Conservation (phyloP, 2,888 invertebrate species). For the Eristalis arbustorum region DNA sequence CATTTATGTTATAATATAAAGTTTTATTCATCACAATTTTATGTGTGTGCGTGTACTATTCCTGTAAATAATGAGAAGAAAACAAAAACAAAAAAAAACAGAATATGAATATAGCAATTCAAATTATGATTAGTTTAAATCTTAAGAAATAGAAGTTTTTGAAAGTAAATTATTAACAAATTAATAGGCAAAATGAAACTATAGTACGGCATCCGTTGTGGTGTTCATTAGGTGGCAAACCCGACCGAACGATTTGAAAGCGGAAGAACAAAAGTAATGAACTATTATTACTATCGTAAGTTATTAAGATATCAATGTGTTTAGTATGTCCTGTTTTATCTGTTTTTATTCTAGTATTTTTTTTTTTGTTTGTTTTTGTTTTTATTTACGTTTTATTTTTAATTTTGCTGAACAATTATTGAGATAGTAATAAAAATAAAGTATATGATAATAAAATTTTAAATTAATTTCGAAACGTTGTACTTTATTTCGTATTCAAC, state of each 20-base stretch:
- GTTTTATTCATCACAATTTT: slow-evolving; percentile 54
- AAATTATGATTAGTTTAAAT: slow-evolving; percentile 49
- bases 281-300: slow-evolving; percentile 46
- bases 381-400: not conserved
- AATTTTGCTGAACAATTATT: slow-evolving; percentile 39
- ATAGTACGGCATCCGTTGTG: slow-evolving; percentile 2
- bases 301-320: slow-evolving; percentile 30
- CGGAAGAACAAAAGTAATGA: slow-evolving; percentile 36
- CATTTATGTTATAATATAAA: slow-evolving; percentile 16
- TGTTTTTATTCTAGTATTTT: not conserved
- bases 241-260: slow-evolving; percentile 37
- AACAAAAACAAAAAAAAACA: slow-evolving; percentile 11
- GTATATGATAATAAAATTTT: slow-evolving; percentile 50
- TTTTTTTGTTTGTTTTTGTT: not conserved
- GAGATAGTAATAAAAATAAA: slow-evolving; percentile 50
- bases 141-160: slow-evolving; percentile 59
- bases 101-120: slow-evolving; percentile 7
- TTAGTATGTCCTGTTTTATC: slow-evolving; percentile 16
- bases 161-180: slow-evolving; percentile 55
- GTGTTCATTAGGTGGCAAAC: slow-evolving; percentile 5
- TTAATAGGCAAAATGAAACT: slow-evolving; percentile 31
- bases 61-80: slow-evolving; percentile 57
- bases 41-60: slow-evolving; percentile 67
- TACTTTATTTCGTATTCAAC: not conserved
- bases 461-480: slow-evolving; percentile 43